phyloP scores from a whole-genome alignment of 1,140 invertebrate genomes.

The Drosophila asahinai region DNA sequence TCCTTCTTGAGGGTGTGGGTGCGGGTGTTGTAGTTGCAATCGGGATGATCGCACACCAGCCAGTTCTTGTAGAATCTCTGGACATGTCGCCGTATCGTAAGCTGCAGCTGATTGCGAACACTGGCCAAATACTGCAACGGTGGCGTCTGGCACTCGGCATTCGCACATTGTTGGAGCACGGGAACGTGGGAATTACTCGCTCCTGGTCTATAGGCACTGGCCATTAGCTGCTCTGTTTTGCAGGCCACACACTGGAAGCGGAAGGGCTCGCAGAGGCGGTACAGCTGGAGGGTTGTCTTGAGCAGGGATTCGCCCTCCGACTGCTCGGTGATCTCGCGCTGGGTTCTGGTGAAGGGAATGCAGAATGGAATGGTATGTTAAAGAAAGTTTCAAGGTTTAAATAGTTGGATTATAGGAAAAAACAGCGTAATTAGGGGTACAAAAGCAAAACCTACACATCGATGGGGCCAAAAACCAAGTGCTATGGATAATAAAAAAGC shows the following conservation, averaged over 20 bases:
- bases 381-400: no score
- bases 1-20: constrained; percentile 85
- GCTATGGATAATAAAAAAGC: no score
- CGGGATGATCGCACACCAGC: constrained; percentile 95
- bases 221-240: constrained; percentile 87
- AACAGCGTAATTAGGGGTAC: no score
- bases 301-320: constrained; percentile 81
- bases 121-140: constrained; percentile 88
- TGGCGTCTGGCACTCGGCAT: constrained; percentile 87
- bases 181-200: constrained; percentile 85
- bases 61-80: constrained; percentile 91
- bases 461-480: no score
- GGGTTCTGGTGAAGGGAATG: constrained; percentile 21
- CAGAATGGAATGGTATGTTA: no score
- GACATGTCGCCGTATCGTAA: constrained; percentile 89
- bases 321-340: constrained; percentile 68
- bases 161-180: constrained; percentile 89
- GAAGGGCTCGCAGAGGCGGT: constrained; percentile 91
- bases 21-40: constrained; percentile 90
- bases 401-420: no score
- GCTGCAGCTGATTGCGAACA: constrained; percentile 90
- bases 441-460: background rate
- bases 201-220: constrained; percentile 85
- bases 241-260: constrained; percentile 88
- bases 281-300: constrained; percentile 89